Conservation (phyloP, 2,113 vertebrate species). For the Zosterops borbonicus region DNA sequence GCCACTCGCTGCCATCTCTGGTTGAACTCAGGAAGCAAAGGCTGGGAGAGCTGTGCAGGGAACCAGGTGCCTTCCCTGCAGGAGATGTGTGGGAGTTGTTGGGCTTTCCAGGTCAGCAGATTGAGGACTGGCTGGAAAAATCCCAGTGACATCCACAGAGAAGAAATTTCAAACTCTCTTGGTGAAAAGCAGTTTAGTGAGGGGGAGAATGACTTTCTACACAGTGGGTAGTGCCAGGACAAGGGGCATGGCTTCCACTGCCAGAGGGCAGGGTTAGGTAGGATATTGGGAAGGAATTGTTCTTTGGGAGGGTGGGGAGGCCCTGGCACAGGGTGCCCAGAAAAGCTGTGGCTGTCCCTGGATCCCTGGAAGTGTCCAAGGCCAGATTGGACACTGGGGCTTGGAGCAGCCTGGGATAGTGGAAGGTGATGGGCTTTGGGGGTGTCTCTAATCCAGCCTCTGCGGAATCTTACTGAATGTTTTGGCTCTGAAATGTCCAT, state of each 20-base stretch:
- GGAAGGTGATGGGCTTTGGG: background rate
- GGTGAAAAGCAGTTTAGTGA: background rate
- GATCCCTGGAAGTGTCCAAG: background rate
- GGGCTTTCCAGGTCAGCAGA: background rate
- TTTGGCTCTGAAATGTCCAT: background rate
- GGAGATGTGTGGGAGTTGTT: background rate
- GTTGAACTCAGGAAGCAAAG: background rate
- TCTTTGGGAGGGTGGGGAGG: fast-evolving
- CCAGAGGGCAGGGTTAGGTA: fast-evolving
- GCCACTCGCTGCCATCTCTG: background rate
- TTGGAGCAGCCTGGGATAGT: fast-evolving
- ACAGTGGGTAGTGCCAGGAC: fast-evolving
- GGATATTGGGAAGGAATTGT: background rate
- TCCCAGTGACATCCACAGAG: background rate
- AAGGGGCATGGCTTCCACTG: background rate
- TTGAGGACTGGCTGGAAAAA: background rate
- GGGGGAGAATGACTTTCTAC: background rate
- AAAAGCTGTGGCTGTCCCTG: background rate
- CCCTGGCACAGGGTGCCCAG: background rate
- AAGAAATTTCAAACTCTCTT: background rate
- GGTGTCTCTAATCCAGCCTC: background rate
- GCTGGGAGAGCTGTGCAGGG: background rate
- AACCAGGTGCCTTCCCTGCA: background rate
- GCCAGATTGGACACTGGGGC: fast-evolving
- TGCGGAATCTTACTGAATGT: background rate